phyloP scores from a whole-genome alignment of 2,797 vertebrate genomes.

The Telmatherina bonti region DNA sequence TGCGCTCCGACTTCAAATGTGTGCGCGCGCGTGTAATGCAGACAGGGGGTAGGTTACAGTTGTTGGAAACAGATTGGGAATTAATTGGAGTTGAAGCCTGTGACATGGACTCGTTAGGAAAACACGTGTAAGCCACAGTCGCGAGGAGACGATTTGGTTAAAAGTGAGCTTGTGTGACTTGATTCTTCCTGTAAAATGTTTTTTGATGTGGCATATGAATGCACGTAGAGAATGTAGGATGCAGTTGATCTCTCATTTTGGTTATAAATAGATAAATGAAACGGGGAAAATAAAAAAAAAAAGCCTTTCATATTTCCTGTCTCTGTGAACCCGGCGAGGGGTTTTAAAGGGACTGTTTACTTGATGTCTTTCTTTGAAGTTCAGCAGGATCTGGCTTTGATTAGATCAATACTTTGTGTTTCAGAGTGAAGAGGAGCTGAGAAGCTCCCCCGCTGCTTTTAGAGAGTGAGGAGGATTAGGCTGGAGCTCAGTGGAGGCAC shows the following conservation, averaged over 20 bases:
- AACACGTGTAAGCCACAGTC: constrained; percentile 78
- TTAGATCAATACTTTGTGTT: constrained; percentile 95
- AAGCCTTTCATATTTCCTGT: constrained; percentile 73
- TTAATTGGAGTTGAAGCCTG: constrained; percentile 79
- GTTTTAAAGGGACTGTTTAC: constrained; percentile 88
- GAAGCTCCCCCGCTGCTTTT: constrained; percentile 92
- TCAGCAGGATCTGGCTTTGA: constrained; percentile 93
- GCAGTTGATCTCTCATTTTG: constrained; percentile 79
- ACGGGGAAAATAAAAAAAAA: too few species aligned
- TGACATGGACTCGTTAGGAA: constrained; percentile 76
- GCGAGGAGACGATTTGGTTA: constrained; percentile 54
- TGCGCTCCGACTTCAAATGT: constrained; percentile 16
- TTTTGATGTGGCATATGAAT: constrained; percentile 79
- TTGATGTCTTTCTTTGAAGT: constrained; percentile 92
- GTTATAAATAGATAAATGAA: constrained; percentile 83
- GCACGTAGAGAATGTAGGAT: constrained; percentile 68
- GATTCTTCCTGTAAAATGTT: constrained; percentile 69
- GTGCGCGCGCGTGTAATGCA: constrained; percentile 29
- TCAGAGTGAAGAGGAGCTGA: constrained; percentile 89
- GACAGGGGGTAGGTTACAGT: constrained; percentile 43
- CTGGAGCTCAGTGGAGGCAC: constrained; percentile 83
- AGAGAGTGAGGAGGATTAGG: constrained; percentile 85
- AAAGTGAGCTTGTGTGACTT: constrained; percentile 51
- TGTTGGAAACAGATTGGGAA: constrained; percentile 67
- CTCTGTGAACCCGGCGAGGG: constrained; percentile 70